Base-by-base conservation (phyloP, 2,113 vertebrate genomes). In the Aptenodytes forsteri region DNA sequence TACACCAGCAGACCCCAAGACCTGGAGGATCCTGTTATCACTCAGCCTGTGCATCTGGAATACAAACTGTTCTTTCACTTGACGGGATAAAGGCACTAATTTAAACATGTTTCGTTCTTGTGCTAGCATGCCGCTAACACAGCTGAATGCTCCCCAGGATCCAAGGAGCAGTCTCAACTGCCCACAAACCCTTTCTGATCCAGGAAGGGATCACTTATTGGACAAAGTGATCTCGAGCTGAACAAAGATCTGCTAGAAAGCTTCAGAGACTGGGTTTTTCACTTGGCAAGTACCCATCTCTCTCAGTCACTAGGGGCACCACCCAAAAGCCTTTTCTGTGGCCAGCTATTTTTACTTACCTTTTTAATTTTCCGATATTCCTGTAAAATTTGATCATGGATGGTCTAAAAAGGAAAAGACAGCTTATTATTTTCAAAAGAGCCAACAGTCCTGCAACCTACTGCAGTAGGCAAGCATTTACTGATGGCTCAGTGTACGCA, bases 361-460 rank as follows among this genome's bases (percentile, higher is more conserved):
- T 99, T 99, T 98, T 99, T 99, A 94, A 99, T 99, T 98, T 99
- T 99, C 90, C 98, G 98, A 94, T 99, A 99, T 95, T 99, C 99
- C 97, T 99, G 98, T 97, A 99, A 98, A 95, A 99, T 99, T 98
- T 99, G 99, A 98, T 99, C 99, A 86, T 99, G 99, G 97, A 99
- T 99, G 65, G 98, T 99, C 99, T 99, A 86, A 36, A 90, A 94
- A 94, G 21, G 93, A 47, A 96, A 82, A 79, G 91, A 71, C 0
- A 64, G 14, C 15, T 42, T 1, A 3, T 87, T 78, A 27, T 22
- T 77, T 76, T 47, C 54, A 13, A 9, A 27, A 32, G 36, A 71
- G 13, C 34, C 62, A 29, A 27, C 16, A 61, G 27, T 7, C 44
- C n/a, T 47, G 80, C 14, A 15, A 9, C 69, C n/a, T 10, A 6